Base-by-base conservation (phyloP, 2,888 invertebrate species). In the Anoplius nigerrimus region DNA sequence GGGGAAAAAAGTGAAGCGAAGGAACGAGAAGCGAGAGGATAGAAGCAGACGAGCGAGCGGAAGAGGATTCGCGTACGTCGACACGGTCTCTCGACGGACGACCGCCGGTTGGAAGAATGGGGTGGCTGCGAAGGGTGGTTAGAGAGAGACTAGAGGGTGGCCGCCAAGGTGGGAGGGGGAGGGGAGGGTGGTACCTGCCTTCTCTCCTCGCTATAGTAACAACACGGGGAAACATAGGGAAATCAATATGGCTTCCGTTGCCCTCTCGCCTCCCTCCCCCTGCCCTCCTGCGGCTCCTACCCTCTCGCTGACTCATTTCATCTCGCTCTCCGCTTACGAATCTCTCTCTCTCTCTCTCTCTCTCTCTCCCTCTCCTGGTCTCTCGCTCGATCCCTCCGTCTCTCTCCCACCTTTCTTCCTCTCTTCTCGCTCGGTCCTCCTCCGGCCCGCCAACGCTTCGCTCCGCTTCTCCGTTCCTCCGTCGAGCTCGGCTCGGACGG, bases 211-310 rank as follows among this genome's bases (percentile, higher is more conserved):
- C 87, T 88, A 87, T 88, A 88, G 88, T 88, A 87, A 88, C 88
- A 88, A 88, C 86, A 88, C 87, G 85, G 88, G 86, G 88, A 88
- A 88, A 88, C 88, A 88, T 88, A 88, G 88, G 88, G 89, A 89
- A 89, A 89, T 89, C 89, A 89, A 89, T 89, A 89, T 89, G 89
- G 89, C 89, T 89, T 89, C 89, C 89, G 89, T 84, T 85, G 82
- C 82, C 84, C 85, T 82, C 82, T 72, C 79, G 73, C 69, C 75
- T 59, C 71, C 52, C 80, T 67, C 70, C 66, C 71, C 73, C 56
- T 56, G 54, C 58, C 66, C 60, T 59, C 24, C 51, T 54, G 48
- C 58, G 34, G 54, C 72, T 74, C 75, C 74, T 72, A 34, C 71
- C 69, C 64, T 74, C 75, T 57, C 71, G 62, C 69, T 34, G 34